These are phyloP conservation scores for Trachelus iudaicus DNA, from an alignment of 2,888 invertebrate genomes.

Conservation along the genomic window DNA sequence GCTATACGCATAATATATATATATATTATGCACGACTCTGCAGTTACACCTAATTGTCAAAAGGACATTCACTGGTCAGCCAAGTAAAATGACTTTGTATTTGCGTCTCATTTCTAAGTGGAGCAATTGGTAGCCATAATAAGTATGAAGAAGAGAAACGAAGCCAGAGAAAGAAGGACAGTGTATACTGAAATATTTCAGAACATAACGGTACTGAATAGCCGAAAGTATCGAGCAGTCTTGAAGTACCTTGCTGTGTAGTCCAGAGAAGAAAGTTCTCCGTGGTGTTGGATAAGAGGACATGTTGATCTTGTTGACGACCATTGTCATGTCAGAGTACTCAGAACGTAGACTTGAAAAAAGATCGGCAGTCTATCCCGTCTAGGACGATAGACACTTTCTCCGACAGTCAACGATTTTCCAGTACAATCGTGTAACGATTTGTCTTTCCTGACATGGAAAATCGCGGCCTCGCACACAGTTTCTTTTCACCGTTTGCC, in stretches of 20 bases:
- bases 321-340: constrained; percentile 51
- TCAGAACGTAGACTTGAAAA: neutral
- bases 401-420: constrained; percentile 12
- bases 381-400: neutral
- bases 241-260: constrained; percentile 51
- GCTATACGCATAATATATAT: neutral
- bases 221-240: neutral
- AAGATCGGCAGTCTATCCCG: neutral
- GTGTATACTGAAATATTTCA: neutral
- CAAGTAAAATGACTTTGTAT: no score
- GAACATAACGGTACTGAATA: neutral
- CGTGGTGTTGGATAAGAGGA: constrained; percentile 57
- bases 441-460: neutral
- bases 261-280: constrained; percentile 56
- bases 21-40: neutral
- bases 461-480: neutral
- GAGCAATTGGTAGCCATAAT: neutral
- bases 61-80: neutral
- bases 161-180: neutral
- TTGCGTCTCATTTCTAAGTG: no score
- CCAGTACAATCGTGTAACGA: constrained; percentile 8
- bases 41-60: constrained; percentile 7
- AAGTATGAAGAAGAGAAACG: neutral
- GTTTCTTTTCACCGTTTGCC: neutral
- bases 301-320: constrained; percentile 63